A percentile compares a stretch with the other conserved stretches of the same genome.
phyloP scores from a whole-genome alignment of 2,888 invertebrate genomes.

The Ophraella communa region DNA sequence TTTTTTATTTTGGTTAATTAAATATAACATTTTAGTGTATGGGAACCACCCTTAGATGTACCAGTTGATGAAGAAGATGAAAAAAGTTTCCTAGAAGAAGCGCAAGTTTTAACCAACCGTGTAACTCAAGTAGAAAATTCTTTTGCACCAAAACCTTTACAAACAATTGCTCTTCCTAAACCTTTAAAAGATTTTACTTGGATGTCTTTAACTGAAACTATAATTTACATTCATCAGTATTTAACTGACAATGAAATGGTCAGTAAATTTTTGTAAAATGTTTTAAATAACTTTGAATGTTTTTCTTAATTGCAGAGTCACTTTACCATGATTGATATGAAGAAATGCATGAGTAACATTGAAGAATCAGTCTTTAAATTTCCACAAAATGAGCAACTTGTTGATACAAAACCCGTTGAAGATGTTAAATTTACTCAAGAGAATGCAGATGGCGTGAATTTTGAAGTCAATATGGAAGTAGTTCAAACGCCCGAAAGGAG shows the following conservation, averaged over 20 bases:
- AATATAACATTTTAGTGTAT: conserved; percentile 48
- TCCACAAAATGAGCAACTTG: conserved; percentile 52
- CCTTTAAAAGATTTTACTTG: conserved; percentile 68
- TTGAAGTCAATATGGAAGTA: conserved; percentile 56
- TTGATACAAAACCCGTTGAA: conserved; percentile 26
- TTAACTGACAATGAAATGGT: conserved; percentile 67
- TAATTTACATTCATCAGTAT: conserved; percentile 70
- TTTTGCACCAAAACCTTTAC: conserved; percentile 63
- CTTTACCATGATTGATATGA: conserved; percentile 56
- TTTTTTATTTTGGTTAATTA: neutral
- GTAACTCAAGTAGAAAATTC: conserved; percentile 65
- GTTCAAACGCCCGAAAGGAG: conserved; percentile 51
- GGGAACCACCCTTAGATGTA: conserved; percentile 59
- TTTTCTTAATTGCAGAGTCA: conserved; percentile 50
- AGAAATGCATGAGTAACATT: conserved; percentile 54
- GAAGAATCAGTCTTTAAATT: conserved; percentile 28
- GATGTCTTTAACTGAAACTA: conserved; percentile 70
- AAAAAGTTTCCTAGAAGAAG: conserved; percentile 65
- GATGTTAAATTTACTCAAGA: conserved; percentile 56
- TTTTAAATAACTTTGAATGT: neutral
- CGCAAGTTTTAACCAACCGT: conserved; percentile 63
- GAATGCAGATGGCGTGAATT: conserved; percentile 17
- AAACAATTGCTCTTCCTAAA: conserved; percentile 66
- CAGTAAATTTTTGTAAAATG: conserved; percentile 16
- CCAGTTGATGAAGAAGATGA: conserved; percentile 64